Evolutionary conservation across 2,888 invertebrate genomes (phyloP), one percentile per base, ranked within the genome.

Genomic region (Falcaria lacertinaria): DNA sequence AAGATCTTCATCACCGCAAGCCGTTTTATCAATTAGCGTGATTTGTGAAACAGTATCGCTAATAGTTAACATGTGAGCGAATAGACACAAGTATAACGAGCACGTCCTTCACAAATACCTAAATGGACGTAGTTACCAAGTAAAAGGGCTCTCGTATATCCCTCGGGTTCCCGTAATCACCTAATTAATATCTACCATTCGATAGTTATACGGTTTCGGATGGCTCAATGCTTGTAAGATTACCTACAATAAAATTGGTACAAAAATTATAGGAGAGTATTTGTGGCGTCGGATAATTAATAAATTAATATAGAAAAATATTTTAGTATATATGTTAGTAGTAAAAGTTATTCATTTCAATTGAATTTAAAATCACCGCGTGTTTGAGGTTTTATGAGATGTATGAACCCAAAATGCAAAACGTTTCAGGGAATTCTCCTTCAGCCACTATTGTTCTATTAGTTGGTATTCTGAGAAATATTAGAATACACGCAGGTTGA

Each of bases 171-270:
- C 6, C 34, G 22, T 49, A 48, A 59, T 57, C 54, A 43, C 34
- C 52, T 57, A 54, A 61, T 61, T 55, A 59, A 54, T 55, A 50
- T 47, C 39, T 48, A 36, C 48, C 46, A 50, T 49, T 39, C 41
- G 44, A 40, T 47, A 48, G 45, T 50, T 54, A 43, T 48, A 48
- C 44, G 52, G 47, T 45, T 55, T 56, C 46, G 43, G 54, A 48
- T 41, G 45, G 54, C 40, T 39, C 28, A 8, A 45, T 49, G 34
- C 42, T 34, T 17, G 33, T 25, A 15, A 47, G 45, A 44, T 40
- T 44, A 19, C n/a, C n/a, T 22, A 22, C 22, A 22, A 6, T 7
- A 22, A 22, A 22, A 22, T 22, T 22, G 22, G 22, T 22, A 5
- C n/a, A n/a, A n/a, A n/a, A n/a, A n/a, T n/a, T n/a, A n/a, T n/a